phyloP scores from a whole-genome alignment of 2,113 vertebrate genomes.

The Dendropsophus ebraccatus region DNA sequence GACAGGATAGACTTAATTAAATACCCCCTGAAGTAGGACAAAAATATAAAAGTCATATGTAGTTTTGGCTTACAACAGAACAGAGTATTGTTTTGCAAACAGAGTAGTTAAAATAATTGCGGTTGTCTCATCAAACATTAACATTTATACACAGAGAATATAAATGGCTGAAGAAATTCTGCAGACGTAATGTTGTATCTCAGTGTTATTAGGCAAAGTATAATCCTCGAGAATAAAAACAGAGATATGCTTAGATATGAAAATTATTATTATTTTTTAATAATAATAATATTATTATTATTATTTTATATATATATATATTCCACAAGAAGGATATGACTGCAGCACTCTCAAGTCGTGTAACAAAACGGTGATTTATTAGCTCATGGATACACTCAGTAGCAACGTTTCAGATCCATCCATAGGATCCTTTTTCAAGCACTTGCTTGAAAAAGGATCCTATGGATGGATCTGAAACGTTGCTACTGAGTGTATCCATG shows the following conservation, averaged over 20 bases:
- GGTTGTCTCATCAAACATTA: slow-evolving; percentile 6
- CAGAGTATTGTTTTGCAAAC: slow-evolving; percentile 46
- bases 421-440: no score
- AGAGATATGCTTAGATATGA: background rate
- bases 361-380: no score
- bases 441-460: no score
- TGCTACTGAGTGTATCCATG: no score
- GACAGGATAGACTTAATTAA: slow-evolving; percentile 83
- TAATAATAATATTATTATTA: background rate
- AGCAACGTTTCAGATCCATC: no score
- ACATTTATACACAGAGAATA: slow-evolving; percentile 30
- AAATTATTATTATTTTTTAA: no score
- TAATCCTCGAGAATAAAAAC: background rate
- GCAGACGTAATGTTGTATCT: slow-evolving; percentile 60
- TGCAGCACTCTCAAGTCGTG: no score
- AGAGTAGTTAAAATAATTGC: slow-evolving; percentile 44
- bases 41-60: slow-evolving; percentile 70
- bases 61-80: slow-evolving; percentile 64
- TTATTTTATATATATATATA: background rate
- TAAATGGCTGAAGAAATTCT: background rate
- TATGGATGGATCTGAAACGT: no score
- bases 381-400: no score
- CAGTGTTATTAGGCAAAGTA: background rate
- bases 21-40: slow-evolving; percentile 75
- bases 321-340: no score